Base-by-base conservation (phyloP, 2,113 vertebrate genomes). In the Balaeniceps rex region DNA sequence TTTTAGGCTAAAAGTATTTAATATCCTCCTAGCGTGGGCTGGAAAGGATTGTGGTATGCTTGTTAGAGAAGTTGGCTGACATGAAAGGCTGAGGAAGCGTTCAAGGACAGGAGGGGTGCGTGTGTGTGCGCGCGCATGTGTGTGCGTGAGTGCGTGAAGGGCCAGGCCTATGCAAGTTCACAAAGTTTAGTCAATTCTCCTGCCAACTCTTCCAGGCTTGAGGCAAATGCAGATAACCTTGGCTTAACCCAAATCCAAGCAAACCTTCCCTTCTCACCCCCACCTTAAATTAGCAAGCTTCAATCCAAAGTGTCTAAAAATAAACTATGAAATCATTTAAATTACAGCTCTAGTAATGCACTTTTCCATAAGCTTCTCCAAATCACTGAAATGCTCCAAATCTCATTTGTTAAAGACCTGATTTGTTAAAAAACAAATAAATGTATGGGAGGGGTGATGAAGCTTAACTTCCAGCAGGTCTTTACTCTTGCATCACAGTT, bases 301-400 rank as follows among this genome's bases (percentile, higher is more conserved):
- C 87, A 88, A 88, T 76, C 77, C 55, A 19, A 81, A 80, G 42
- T 23, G 33, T 49, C 95, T 98, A 97, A 97, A 96, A 98, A 87
- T 91, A 97, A 97, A 88, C 72, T 55, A 77, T 40, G 31, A 83
- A 80, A 87, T 94, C 87, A 83, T 66, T 95, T 34, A 54, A 70
- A 82, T 46, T 92, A 65, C 75, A 85, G 87, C 65, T 83, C 65
- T 16, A 69, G 70, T 54, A 83, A 84, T 47, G 72, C 44, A 86
- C 46, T 94, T 96, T 72, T 90, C 46, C 74, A 70, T 92, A 76
- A 92, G 93, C 71, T 68, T 54, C 54, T 84, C 61, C 24, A 3
- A 60, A 64, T 85, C 83, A 49, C 34, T 57, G 21, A 86, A 92
- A 76, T 57, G 34, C 29, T 54, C 44, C 87, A 79, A 61, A 52